Percentiles rank a stretch among this genome's conserved stretches.
Conservation (phyloP, 2,888 invertebrate genomes). For the Drosophila pseudotakahashii region DNA sequence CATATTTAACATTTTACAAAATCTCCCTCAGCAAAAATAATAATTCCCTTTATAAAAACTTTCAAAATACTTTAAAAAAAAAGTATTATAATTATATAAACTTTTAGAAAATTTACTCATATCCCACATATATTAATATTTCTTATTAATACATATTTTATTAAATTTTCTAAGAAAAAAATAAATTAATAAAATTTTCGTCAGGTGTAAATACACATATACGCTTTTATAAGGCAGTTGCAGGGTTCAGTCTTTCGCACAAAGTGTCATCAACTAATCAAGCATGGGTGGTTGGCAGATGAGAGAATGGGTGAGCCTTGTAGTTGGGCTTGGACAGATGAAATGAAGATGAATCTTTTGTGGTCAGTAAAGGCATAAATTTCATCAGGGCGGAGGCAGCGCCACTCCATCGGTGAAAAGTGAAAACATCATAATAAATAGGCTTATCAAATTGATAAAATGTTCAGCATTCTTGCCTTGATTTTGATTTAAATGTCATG, state of each 20-base stretch:
- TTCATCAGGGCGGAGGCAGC: slow-evolving; percentile 17
- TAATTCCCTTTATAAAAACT: no score
- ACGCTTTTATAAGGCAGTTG: slow-evolving; percentile 10
- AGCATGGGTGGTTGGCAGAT: slow-evolving; percentile 51
- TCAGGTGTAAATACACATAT: not conserved
- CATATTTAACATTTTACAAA: no score
- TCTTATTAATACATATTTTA: no score
- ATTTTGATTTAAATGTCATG: slow-evolving; percentile 69
- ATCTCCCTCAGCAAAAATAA: no score
- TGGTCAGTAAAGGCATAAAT: slow-evolving; percentile 71
- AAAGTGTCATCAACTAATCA: slow-evolving; percentile 79
- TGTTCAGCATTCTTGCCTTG: slow-evolving; percentile 57
- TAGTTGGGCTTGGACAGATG: slow-evolving; percentile 25
- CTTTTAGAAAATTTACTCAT: no score
- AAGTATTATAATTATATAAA: no score
- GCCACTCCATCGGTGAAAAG: slow-evolving; percentile 37
- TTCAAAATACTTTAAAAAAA: no score
- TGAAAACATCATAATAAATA: slow-evolving; percentile 72
- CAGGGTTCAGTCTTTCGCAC: slow-evolving; percentile 26
- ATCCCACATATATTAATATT: no score
- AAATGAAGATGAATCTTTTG: slow-evolving; percentile 78
- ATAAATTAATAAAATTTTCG: not conserved
- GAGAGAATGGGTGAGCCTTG: not conserved
- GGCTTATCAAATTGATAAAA: slow-evolving; percentile 77
- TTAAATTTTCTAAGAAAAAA: no score